Conservation (phyloP, 2,797 vertebrate genomes). For the Phyllotis vaccarum region DNA sequence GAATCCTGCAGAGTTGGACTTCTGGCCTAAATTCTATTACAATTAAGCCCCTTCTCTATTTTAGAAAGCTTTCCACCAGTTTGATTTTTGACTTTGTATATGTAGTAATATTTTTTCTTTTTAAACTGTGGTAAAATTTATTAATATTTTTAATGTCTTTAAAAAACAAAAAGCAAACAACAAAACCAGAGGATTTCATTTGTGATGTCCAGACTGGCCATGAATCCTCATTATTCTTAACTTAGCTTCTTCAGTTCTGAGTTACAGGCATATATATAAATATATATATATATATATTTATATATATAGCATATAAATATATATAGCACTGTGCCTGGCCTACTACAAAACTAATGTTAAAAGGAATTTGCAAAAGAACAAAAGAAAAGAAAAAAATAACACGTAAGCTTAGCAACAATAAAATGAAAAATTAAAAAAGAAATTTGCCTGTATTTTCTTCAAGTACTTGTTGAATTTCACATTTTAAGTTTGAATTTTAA, state of each 20-base stretch:
- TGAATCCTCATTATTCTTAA: background rate
- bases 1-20: background rate
- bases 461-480: constrained; percentile 35
- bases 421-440: background rate
- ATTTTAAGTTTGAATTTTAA: constrained; percentile 45
- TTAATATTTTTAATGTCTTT: background rate
- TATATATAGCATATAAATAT: too few species aligned
- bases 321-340: background rate
- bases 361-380: background rate
- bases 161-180: background rate
- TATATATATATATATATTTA: too few species aligned
- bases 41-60: background rate
- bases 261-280: background rate
- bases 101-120: constrained; percentile 19
- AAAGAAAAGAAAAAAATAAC: background rate
- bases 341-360: background rate
- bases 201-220: background rate
- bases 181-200: background rate
- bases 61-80: background rate
- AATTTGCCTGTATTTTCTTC: constrained; percentile 51
- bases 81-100: constrained; percentile 44
- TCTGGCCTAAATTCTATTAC: background rate
- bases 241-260: background rate
- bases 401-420: background rate
- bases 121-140: background rate